These are phyloP conservation scores for Laticauda colubrina DNA, from an alignment of 2,113 vertebrate genomes.

Conservation along the genomic window DNA sequence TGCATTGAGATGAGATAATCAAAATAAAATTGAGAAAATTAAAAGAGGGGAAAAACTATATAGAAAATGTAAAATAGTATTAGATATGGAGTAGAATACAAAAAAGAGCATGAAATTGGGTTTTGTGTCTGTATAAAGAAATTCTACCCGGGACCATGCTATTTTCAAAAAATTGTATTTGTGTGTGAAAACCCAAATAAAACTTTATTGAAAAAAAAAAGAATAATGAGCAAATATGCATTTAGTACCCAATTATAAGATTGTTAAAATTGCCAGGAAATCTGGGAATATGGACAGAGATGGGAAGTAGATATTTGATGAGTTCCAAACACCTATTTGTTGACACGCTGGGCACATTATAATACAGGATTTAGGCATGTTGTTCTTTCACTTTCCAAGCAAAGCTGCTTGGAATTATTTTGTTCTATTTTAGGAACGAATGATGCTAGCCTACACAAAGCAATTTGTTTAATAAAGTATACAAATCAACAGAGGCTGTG, in stretches of 20 bases:
- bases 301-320: not conserved
- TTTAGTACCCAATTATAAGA: not conserved
- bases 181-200: too few relatives aligned
- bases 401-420: not conserved
- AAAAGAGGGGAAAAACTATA: too few relatives aligned
- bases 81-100: too few relatives aligned
- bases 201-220: not conserved
- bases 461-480: not conserved
- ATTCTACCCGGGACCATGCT: too few relatives aligned
- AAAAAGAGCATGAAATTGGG: too few relatives aligned
- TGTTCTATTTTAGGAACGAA: not conserved
- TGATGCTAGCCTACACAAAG: not conserved
- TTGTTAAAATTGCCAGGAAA: too few relatives aligned
- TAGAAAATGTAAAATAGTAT: too few relatives aligned
- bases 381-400: not conserved
- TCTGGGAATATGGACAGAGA: not conserved
- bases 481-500: not conserved
- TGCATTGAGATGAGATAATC: too few relatives aligned
- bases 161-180: too few relatives aligned
- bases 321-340: not conserved
- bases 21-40: too few relatives aligned
- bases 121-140: too few relatives aligned
- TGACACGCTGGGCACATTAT: not conserved
- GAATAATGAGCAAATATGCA: not conserved
- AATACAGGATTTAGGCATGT: not conserved